Conservation (phyloP, 2,888 invertebrate species). For the Aquatica leii region DNA sequence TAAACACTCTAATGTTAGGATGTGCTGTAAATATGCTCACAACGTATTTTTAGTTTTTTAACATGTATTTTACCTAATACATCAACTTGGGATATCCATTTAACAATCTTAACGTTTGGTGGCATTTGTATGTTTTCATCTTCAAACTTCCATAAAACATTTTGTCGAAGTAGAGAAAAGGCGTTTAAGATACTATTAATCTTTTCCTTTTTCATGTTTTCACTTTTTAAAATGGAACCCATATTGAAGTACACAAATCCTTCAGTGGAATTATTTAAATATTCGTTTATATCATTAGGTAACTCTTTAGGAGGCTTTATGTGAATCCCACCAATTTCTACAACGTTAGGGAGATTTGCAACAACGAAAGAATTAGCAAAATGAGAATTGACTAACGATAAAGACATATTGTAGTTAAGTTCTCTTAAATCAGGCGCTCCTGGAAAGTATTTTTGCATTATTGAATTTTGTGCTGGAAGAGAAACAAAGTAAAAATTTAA, state of each 20-base stretch:
- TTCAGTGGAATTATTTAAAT: conserved; percentile 62
- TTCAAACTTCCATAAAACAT: conserved; percentile 56
- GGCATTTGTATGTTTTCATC: conserved; percentile 20
- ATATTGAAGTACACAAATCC: conserved; percentile 68
- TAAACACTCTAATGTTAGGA: conserved; percentile 63
- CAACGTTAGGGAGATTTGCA: conserved; percentile 64
- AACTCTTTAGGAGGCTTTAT: conserved; percentile 45
- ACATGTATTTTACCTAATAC: conserved; percentile 14
- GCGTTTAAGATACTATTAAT: conserved; percentile 46
- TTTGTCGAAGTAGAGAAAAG: conserved; percentile 52
- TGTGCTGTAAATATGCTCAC: conserved; percentile 56
- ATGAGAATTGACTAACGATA: conserved; percentile 57
- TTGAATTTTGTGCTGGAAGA: conserved; percentile 42
- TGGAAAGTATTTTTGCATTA: conserved; percentile 49
- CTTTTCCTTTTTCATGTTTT: conserved; percentile 44
- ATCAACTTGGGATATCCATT: conserved; percentile 20
- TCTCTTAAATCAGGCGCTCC: conserved; percentile 45
- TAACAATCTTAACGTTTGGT: conserved; percentile 12
- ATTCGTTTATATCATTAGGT: conserved; percentile 55
- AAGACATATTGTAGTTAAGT: conserved; percentile 44
- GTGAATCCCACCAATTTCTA: conserved; percentile 67
- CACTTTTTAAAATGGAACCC: conserved; percentile 66
- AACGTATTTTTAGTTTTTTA: not conserved
- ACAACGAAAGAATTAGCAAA: conserved; percentile 61
- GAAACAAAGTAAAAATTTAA: conserved; percentile 45